Conservation (phyloP, 2,888 invertebrate genomes). For the Eumerus sabulonum region DNA sequence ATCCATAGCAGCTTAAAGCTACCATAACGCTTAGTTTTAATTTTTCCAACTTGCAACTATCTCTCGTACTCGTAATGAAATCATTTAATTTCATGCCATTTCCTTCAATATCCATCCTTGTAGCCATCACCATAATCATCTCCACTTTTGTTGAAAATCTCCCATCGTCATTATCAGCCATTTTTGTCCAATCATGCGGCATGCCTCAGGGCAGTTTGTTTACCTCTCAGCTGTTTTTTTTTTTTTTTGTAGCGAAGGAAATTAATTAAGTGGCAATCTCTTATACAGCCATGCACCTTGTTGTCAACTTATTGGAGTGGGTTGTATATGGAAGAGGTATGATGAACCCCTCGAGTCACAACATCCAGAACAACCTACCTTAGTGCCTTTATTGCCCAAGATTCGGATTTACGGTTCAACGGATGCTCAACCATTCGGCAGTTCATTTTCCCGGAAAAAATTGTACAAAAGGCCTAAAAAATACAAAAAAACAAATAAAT, state of each 20-base stretch:
- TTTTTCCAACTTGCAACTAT: too few species aligned
- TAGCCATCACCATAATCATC: too few species aligned
- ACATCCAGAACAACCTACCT: too few species aligned
- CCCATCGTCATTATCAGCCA: background rate
- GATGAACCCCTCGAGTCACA: too few species aligned
- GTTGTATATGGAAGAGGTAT: too few species aligned
- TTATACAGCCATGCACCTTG: too few species aligned
- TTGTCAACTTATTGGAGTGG: too few species aligned
- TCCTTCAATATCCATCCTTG: background rate
- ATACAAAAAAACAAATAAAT: slow-evolving; percentile 1
- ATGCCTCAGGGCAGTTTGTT: slow-evolving; percentile 11
- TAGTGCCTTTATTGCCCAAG: background rate
- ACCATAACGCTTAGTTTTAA: too few species aligned
- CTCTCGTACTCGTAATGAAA: too few species aligned
- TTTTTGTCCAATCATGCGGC: slow-evolving; percentile 6
- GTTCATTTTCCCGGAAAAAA: slow-evolving; percentile 40
- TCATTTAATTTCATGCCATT: background rate
- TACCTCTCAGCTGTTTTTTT: slow-evolving; percentile 11
- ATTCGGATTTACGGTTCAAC: slow-evolving; percentile 53
- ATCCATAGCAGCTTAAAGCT: too few species aligned
- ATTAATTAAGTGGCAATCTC: slow-evolving; percentile 2
- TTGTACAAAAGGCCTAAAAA: slow-evolving; percentile 12
- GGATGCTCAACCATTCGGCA: slow-evolving; percentile 60
- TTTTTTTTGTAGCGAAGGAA: background rate
- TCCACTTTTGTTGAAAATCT: too few species aligned